Evolutionary conservation across 2,113 vertebrate genomes (phyloP), one percentile per base, ranked within the genome.

Genomic region (Bubo scandiacus): DNA sequence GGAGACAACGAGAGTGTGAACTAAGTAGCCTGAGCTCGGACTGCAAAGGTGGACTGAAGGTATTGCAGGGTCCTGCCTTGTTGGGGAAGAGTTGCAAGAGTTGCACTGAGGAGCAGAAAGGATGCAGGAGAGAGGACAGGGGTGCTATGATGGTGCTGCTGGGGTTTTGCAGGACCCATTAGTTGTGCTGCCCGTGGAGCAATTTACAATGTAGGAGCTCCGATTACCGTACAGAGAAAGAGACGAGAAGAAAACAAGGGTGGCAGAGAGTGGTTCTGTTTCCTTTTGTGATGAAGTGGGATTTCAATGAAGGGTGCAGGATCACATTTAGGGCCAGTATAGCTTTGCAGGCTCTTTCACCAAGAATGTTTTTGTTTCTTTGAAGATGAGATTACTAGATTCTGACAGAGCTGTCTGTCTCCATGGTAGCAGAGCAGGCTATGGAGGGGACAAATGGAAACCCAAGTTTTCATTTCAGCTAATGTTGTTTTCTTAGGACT

Each of bases 321-420:
- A 88, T 83, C 72, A 15, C 61, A 30, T 81, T 90, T 90, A 95
- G 77, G 68, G 42, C 82, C 40, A 71, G 52, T 63, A 55, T 12
- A 92, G 55, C 75, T 94, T 96, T 89, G 57, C 77, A 66, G 61
- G 30, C 86, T 91, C 49, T 96, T 96, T 87, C 91, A 72, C 77
- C 62, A 92, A 75, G 80, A 92, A 91, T 94, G 77, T 94, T 93
- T 96, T 88, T 94, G 54, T 95, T 96, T 92, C 91, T 96, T 95
- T 96, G 91, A 93, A 87, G 91, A 84, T 95, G 92, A 95, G 91
- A 94, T 94, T 94, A 88, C 72, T 81, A 61, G 78, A 72, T 93
- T 65, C 86, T 95, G 81, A 84, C 81, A 86, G 92, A 96, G 88
- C 92, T 93, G 80, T 92, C 92, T 96, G 87, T 96, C 93, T 97